These are phyloP conservation scores for Agelas oroides DNA, from an alignment of 37 sponge, comb jelly and placozoan genomes.

Conservation along the genomic window DNA sequence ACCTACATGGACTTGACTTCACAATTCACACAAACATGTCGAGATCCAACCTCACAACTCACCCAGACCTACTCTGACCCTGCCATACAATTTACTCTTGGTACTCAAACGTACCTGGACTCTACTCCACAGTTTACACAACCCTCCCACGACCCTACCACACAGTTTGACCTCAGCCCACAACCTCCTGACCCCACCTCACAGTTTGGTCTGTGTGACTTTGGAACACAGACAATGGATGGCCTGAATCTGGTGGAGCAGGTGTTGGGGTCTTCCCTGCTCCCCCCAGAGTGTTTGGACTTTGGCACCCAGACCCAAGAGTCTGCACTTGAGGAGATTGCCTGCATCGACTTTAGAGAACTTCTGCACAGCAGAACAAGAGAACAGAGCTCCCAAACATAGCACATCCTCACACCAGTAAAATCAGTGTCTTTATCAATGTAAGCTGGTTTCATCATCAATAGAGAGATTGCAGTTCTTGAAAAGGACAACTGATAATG, in stretches of 20 bases:
- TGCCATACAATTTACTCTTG: no score
- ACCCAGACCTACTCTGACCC: conserved; percentile 1
- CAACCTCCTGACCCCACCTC: no score
- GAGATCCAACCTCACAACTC: no score
- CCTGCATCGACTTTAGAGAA: conserved; percentile 12
- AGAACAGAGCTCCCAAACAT: conserved; percentile 48
- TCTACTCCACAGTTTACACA: no score
- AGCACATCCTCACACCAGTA: background rate
- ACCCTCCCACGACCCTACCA: no score
- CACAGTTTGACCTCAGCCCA: no score
- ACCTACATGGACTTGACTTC: background rate
- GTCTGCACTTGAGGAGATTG: background rate
- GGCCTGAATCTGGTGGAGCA: background rate
- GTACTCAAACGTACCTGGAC: no score
- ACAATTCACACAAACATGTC: no score
- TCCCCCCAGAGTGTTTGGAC: conserved; percentile 50
- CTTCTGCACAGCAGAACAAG: background rate
- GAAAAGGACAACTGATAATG: no score
- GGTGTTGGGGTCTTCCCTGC: background rate
- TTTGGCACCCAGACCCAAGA: conserved; percentile 64
- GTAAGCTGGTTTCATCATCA: no score
- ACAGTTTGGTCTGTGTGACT: conserved; percentile 3
- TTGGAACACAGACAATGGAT: conserved; percentile 60
- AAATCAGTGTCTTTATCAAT: no score
- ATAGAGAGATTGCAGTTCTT: no score